Base-by-base conservation (phyloP, 1,140 invertebrate species). In the Diabrotica virgifera region DNA sequence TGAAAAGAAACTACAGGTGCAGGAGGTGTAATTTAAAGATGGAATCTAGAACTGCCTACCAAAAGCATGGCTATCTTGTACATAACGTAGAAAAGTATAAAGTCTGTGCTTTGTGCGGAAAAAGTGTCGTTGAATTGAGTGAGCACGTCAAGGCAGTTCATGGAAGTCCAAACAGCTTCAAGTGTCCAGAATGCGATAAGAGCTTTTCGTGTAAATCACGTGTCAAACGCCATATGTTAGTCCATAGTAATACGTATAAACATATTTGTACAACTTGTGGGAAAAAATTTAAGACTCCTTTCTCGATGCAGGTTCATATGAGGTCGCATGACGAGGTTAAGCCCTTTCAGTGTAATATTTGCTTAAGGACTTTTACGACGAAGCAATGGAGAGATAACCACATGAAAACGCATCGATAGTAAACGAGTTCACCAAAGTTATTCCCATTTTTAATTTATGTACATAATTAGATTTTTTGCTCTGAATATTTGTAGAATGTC, bases 311-410 rank as follows among this genome's bases (percentile, higher is more conserved):
- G 24, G 70, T 73, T 6, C 78, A 77, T 62, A 84, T 90, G 67
- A 78, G 89, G 67, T 89, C 87, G 9, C 90, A 93, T 69, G 91
- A 90, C 0, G 86, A 86, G 0, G 86, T 89, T 64, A 79, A 85
- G 62, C 88, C 88, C 0, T 89, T 88, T 69, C 78, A 84, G 59
- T 86, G 90, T 67, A 84, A 86, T 51, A 67, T 76, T 6, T 80
- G 82, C 5, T 85, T 86, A 5, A 90, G 90, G 72, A 84, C 69
- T 5, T 70, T 70, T 46, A 68, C 69, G 1, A 70, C 66, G 3
- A 70, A 70, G 35, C 69, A 68, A 36, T 70, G 66, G 66, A 59
- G 69, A 14, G 64, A 70, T 52, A 70, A 65, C 54, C 68, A 70
- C 60, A 50, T 67, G 65, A 67, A 65, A 46, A 61, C 73, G 66